A percentile compares a stretch with the other conserved stretches of the same genome.
phyloP scores from a whole-genome alignment of 2,797 vertebrate genomes.

The Notolepis coatsorum region DNA sequence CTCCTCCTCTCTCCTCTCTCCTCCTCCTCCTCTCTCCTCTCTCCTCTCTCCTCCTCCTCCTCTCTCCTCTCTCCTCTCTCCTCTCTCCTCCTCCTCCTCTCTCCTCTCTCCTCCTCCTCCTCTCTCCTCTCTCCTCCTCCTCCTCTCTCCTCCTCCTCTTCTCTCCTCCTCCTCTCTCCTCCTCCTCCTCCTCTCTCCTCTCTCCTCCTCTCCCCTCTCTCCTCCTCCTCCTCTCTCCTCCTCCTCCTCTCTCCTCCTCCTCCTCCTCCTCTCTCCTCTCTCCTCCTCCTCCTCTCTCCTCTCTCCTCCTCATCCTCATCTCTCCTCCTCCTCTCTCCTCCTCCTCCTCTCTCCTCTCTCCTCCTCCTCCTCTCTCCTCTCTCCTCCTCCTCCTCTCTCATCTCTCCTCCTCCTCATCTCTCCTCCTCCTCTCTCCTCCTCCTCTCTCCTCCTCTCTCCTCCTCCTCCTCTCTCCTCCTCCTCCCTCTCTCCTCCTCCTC shows the following conservation, averaged over 20 bases:
- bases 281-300: too few relatives aligned
- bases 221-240: background rate
- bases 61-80: background rate
- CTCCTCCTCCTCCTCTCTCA: constrained; percentile 39
- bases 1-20: too few relatives aligned
- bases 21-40: background rate
- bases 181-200: background rate
- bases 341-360: constrained; percentile 28
- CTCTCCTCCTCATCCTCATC: background rate
- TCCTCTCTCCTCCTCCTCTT: background rate
- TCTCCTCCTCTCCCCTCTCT: background rate
- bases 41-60: background rate
- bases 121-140: background rate
- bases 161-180: background rate
- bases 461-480: constrained; percentile 50
- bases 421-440: background rate
- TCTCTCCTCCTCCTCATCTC: constrained; percentile 49
- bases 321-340: constrained; percentile 21
- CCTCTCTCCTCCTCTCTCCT: constrained; percentile 1
- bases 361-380: background rate
- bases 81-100: background rate
- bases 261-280: background rate
- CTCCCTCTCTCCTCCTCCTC: constrained; percentile 48
- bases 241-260: background rate
- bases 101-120: background rate